Evolutionary conservation across 2,888 invertebrate species (phyloP), one percentile per base, ranked within the genome.

Genomic region (Nemoura dubitans): DNA sequence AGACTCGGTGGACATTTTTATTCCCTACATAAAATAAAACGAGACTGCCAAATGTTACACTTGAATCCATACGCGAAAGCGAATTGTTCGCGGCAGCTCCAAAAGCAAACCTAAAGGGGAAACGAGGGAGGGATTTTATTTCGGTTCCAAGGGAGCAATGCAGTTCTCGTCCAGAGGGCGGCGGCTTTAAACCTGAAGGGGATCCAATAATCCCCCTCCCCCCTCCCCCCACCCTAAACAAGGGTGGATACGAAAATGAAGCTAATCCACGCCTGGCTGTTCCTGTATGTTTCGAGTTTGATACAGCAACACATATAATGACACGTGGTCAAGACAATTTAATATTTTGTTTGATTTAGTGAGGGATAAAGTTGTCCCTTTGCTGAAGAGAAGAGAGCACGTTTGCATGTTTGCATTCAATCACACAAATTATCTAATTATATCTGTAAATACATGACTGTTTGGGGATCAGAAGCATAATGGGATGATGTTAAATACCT

Each of bases 161-260:
- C 14, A 10, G 59, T 21, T 59, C 21, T 59, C 59, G 59, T 1
- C 21, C 59, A 59, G 59, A 59, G 59, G 59, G 59, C 59, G 3
- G 59, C 59, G 59, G 59, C 59, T 59, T 59, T 59, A 59, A 59
- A 59, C 59, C 59, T 59, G 59, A 59, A 59, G 14, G 59, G 59
- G 59, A 59, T 59, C 59, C 59, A 59, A 59, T 59, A 59, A 59
- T 59, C 59, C 59, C 16, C 59, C 59, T 14, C 59, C 59, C 36
- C 59, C 59, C 16, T 14, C 59, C 10, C 59, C 59, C 14, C 21
- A 7, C 21, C 59, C 10, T 2, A 16, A 59, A 59, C 59, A 21
- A 59, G 59, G 59, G 59, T 14, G 59, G 14, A 21, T 59, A 59
- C 16, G 59, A 59, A n/a, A 59, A 10, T 59, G 59, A 59, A 59